phyloP scores from a whole-genome alignment of 2,113 vertebrate species.

The Platichthys stellatus region DNA sequence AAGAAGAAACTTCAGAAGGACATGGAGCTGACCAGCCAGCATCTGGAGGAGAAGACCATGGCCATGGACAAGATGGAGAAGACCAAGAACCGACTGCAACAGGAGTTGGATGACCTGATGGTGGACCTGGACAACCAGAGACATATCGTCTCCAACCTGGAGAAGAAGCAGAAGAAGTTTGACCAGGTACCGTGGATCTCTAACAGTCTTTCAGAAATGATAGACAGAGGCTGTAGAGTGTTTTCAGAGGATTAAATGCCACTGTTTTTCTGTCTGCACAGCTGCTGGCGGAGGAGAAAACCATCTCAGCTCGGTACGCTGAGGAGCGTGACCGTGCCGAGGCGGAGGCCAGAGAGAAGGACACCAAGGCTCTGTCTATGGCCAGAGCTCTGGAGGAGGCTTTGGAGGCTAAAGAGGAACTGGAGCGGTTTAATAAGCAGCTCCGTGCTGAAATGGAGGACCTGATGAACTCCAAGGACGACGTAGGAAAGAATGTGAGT shows the following conservation, averaged over 20 bases:
- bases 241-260: background rate
- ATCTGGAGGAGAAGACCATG: constrained; percentile 93
- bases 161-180: constrained; percentile 99
- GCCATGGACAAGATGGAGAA: constrained; percentile 97
- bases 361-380: constrained; percentile 94
- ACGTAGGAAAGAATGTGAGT: constrained; percentile 96
- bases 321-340: constrained; percentile 95
- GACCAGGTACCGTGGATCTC: constrained; percentile 86
- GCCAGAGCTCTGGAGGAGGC: constrained; percentile 93
- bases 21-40: constrained; percentile 88
- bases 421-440: constrained; percentile 96
- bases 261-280: constrained; percentile 49
- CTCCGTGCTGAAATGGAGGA: constrained; percentile 96
- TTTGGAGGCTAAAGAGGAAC: constrained; percentile 93
- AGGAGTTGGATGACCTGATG: constrained; percentile 95
- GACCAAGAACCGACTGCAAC: constrained; percentile 96
- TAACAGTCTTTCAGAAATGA: no score
- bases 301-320: constrained; percentile 90
- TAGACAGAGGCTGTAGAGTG: background rate
- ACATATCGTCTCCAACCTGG: constrained; percentile 95
- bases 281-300: constrained; percentile 97
- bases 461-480: constrained; percentile 97
- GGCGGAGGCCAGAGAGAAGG: constrained; percentile 96
- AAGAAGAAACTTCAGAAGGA: constrained; percentile 95
- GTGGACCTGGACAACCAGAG: constrained; percentile 97